phyloP scores from a whole-genome alignment of 2,888 invertebrate species.

The Stenurella melanura region DNA sequence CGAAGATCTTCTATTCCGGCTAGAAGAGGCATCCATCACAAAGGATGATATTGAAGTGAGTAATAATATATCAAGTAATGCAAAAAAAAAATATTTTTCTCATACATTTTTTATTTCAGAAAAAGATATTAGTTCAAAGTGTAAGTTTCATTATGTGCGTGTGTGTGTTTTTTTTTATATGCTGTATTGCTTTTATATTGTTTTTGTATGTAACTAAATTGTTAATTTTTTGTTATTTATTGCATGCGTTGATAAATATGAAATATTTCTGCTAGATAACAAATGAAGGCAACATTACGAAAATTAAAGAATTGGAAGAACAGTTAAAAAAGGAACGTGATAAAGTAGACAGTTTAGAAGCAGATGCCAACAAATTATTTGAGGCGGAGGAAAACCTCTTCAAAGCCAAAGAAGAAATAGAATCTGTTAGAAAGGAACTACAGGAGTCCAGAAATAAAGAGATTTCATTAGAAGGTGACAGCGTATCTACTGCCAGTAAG shows the following conservation, averaged over 20 bases:
- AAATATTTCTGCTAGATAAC: slow-evolving; percentile 69
- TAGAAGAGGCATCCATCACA: slow-evolving; percentile 93
- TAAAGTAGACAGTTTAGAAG: slow-evolving; percentile 73
- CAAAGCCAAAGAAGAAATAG: slow-evolving; percentile 78
- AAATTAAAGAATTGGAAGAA: slow-evolving; percentile 75
- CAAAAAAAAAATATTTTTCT: slow-evolving; percentile 18
- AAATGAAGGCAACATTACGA: slow-evolving; percentile 73
- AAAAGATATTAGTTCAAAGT: slow-evolving; percentile 72
- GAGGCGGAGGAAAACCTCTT: slow-evolving; percentile 81
- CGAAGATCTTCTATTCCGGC: slow-evolving; percentile 92
- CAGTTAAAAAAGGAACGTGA: slow-evolving; percentile 72
- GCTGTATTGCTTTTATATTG: slow-evolving; percentile 22
- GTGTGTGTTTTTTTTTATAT: slow-evolving; percentile 34
- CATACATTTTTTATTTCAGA: slow-evolving; percentile 68
- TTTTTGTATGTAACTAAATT: not conserved
- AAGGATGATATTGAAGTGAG: slow-evolving; percentile 92
- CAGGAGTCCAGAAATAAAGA: slow-evolving; percentile 76
- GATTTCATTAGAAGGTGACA: slow-evolving; percentile 56
- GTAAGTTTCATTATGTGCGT: slow-evolving; percentile 69
- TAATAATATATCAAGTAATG: too few relatives aligned
- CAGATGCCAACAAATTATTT: slow-evolving; percentile 77
- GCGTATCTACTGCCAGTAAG: slow-evolving; percentile 57
- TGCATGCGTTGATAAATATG: not conserved
- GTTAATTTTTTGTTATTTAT: not conserved
- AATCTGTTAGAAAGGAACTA: slow-evolving; percentile 75